Base-by-base conservation (phyloP, 2,797 vertebrate species). In the Leptatherina wallacei region DNA sequence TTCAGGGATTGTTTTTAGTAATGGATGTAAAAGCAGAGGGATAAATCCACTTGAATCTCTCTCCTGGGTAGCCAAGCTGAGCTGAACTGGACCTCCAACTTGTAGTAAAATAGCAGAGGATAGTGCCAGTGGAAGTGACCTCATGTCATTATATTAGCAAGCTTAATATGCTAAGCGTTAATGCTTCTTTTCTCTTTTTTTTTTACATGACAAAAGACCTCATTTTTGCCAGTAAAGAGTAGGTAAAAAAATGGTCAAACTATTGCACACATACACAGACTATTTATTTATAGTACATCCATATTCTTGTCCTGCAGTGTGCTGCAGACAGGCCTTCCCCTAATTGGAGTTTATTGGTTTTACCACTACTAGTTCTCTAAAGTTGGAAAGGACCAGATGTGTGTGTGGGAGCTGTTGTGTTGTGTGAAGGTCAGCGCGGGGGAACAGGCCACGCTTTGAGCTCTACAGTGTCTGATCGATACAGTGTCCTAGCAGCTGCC, bases 381-480 rank as follows among this genome's bases (percentile, higher is more conserved):
- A 60, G 47, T 83, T 73, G 74, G 61, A 78, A 38, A 58, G 61
- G 0, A 16, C 4, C 16, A 36, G 6, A 8, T 61, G 62, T 36
- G 44, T 6, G 14, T 56, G 60, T 55, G 22, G 69, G 9, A 35
- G 57, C 30, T 5, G 36, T 13, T 78, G 80, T 85, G 22, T 0
- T 5, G 0, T 38, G 56, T 87, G 87, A 91, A 89, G 89, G 89
- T 91, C 83, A 85, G 65, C 69, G 77, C 64, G 0, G 65, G 78
- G 69, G 71, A 78, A 57, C 79, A 51, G 73, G 65, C 69, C 61
- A 49, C 12, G 38, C 77, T 74, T 68, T 70, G 71, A 75, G 75
- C 74, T 73, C 76, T 52, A 70, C 69, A 78, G 80, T 58, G 73
- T 73, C 71, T 65, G 85, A 91, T 93, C 90, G 77, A 92, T 91